Base-by-base conservation (phyloP, 1,140 invertebrate species). In the Micrasema longulum region DNA sequence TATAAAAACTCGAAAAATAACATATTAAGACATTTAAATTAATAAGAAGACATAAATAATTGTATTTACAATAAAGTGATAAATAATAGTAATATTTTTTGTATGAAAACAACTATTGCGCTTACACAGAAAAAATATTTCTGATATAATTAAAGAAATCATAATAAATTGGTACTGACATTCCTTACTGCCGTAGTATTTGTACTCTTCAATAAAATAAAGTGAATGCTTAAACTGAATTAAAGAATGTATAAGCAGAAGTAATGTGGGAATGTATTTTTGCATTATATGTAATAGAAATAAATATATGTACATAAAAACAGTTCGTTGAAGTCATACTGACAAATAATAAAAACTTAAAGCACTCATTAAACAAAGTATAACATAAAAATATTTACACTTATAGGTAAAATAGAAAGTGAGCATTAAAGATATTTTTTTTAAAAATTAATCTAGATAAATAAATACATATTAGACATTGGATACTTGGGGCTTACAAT, bases 361-460 rank as follows among this genome's bases (percentile, higher is more conserved):
- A 45, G 23, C 20, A 22, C 57, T 43, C 16, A 62, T 31, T 31
- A 62, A 41, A 62, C 16, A 16, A 10, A 62, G 38, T 31, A 23
- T 18, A 62, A 41, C 20, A 26, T 62, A 5, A 4, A 62, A 53
- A 41, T 43, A 41, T 62, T 62, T 43, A 62, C 36, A 62, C n/a
- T 60, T 18, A 22, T n/a, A 16, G 11, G 43, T 41, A 62, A 41
- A 38, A 11, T 41, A 43, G 38, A n/a, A 62, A 62, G 38, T 31
- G n/a, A 26, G 52, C 52, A 48, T 55, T 55, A 31, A 55, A 53
- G 26, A 53, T 22, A 31, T 23, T 53, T 53, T 18, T 23, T 53
- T 53, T 23, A 53, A 53, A 53, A 53, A n/a, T n/a, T n/a, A n/a
- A n/a, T n/a, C n/a, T n/a, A n/a, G n/a, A n/a, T n/a, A 31, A 31